These are phyloP conservation scores for Cydia strobilella DNA, from an alignment of 1,140 invertebrate genomes.

Conservation along the genomic window DNA sequence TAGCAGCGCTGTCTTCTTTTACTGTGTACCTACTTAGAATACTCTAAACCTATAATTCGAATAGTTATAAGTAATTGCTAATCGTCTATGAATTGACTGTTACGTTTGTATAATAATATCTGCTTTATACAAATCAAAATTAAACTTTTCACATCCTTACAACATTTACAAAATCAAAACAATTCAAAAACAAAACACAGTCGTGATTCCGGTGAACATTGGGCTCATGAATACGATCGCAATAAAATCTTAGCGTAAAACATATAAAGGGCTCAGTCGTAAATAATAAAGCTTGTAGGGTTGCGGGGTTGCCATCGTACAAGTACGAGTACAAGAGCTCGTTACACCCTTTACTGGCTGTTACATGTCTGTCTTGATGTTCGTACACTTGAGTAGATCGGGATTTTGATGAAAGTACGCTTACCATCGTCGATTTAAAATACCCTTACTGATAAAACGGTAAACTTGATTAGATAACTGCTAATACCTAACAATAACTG, in stretches of 20 bases:
- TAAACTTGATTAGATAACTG: neutral
- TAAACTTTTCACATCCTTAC: neutral
- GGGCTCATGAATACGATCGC: constrained; percentile 69
- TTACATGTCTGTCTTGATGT: constrained; percentile 64
- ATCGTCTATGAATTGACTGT: too few relatives aligned
- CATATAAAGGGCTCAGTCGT: constrained; percentile 69
- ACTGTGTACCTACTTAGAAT: too few relatives aligned
- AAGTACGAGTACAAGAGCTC: constrained; percentile 57
- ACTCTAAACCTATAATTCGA: too few relatives aligned
- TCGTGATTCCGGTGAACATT: constrained; percentile 51
- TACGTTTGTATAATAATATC: too few relatives aligned
- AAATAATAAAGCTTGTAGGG: constrained; percentile 75
- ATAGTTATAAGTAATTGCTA: too few relatives aligned
- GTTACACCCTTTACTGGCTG: constrained; percentile 67
- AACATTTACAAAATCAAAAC: constrained; percentile 3
- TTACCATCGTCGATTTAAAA: too few relatives aligned
- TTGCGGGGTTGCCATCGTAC: constrained; percentile 57
- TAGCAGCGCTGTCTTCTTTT: too few relatives aligned
- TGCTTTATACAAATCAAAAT: too few relatives aligned
- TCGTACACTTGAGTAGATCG: constrained; percentile 43
- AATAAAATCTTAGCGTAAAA: constrained; percentile 78
- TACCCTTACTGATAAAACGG: neutral
- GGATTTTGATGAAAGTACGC: constrained; percentile 48
- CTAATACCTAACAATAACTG: too few relatives aligned
- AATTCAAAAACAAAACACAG: constrained; percentile 33